phyloP scores from a whole-genome alignment of 1,140 invertebrate species.

The Drosophila pectinifera region DNA sequence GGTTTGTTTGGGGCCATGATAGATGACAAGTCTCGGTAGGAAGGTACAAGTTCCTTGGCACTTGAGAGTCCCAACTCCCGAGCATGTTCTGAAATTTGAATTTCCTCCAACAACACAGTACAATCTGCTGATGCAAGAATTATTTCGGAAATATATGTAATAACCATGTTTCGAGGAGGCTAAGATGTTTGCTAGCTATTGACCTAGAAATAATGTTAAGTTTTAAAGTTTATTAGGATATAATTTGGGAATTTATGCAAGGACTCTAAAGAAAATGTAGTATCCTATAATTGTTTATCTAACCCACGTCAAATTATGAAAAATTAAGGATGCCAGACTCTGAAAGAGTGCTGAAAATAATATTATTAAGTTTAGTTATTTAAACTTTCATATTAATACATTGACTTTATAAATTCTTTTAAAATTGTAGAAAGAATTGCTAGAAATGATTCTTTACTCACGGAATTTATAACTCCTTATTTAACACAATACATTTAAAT shows the following conservation, averaged over 20 bases:
- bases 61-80: conserved; percentile 50
- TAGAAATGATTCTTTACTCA: too few relatives aligned
- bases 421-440: too few relatives aligned
- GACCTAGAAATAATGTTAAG: not conserved
- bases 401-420: not conserved
- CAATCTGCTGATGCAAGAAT: conserved; percentile 10
- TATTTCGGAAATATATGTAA: conserved; percentile 12
- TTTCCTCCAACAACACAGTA: conserved; percentile 44
- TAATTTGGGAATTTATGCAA: not conserved
- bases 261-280: not conserved
- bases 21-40: conserved; percentile 76
- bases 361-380: not conserved
- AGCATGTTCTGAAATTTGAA: conserved; percentile 71
- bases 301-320: not conserved
- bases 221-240: not conserved
- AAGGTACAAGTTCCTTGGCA: conserved; percentile 63
- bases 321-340: not conserved
- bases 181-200: not conserved
- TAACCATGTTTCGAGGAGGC: not conserved
- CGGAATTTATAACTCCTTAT: too few relatives aligned
- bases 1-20: conserved; percentile 67
- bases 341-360: not conserved
- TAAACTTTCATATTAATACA: too few relatives aligned
- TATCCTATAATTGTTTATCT: not conserved
- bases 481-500: too few relatives aligned